Conservation (phyloP, 1,140 invertebrate genomes). For the Ctenoplectra terminalis region DNA sequence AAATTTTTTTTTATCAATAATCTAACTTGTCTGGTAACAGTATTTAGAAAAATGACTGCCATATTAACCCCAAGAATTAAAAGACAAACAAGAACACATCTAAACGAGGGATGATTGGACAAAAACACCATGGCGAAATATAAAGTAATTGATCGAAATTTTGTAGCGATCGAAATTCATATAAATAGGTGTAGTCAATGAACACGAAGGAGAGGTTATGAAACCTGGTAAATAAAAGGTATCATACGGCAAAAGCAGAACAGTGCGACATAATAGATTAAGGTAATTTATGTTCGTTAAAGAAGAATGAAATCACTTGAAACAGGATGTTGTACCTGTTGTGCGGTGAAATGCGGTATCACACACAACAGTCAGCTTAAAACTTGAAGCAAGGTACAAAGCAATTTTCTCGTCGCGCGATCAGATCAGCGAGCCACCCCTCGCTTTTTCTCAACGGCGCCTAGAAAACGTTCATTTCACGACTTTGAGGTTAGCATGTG, state of each 20-base stretch:
- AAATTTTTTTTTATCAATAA: not conserved
- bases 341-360: conserved; percentile 22
- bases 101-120: conserved; percentile 7
- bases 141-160: not conserved
- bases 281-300: not conserved
- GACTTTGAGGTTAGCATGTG: conserved; percentile 49
- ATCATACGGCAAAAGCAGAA: not conserved
- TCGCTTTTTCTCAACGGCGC: conserved; percentile 27
- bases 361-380: conserved; percentile 41
- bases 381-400: conserved; percentile 46
- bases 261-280: not conserved
- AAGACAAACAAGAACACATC: not conserved
- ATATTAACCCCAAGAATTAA: conserved; percentile 17
- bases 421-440: conserved; percentile 6
- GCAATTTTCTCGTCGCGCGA: conserved; percentile 7
- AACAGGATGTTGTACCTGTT: conserved; percentile 33
- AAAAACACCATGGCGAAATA: not conserved
- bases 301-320: conserved; percentile 1
- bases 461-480: not conserved
- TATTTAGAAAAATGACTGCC: conserved; percentile 9
- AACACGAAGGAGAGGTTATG: conserved; percentile 30
- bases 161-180: not conserved
- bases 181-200: not conserved
- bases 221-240: conserved; percentile 23
- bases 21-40: not conserved